These are phyloP conservation scores for Lepus europaeus DNA, from an alignment of 2,113 vertebrate species.

Conservation along the genomic window DNA sequence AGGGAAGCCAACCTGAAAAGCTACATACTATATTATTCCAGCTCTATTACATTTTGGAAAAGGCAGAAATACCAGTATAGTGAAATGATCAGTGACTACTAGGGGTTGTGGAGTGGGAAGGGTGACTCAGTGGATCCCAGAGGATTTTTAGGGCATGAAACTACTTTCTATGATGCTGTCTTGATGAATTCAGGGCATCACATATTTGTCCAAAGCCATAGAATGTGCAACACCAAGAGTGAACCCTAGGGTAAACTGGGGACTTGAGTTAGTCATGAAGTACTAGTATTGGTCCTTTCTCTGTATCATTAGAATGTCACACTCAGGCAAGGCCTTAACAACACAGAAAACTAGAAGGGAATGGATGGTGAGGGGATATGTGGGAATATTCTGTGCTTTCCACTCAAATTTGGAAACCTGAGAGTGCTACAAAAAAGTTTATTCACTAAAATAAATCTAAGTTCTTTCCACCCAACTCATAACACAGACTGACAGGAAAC, in stretches of 20 bases:
- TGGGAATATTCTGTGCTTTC: background rate
- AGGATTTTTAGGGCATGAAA: background rate
- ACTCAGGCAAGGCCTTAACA: background rate
- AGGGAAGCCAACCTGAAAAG: background rate
- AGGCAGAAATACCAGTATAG: background rate
- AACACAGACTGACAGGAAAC: background rate
- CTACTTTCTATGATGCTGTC: no score
- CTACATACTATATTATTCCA: background rate
- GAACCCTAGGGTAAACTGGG: background rate
- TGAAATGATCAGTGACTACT: background rate
- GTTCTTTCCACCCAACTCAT: background rate
- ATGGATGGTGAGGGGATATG: background rate
- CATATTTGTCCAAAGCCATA: background rate
- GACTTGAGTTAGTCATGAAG: background rate
- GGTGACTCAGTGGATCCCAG: no score
- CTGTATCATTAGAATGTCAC: background rate
- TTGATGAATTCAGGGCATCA: no score
- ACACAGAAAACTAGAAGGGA: accelerated
- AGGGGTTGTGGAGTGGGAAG: background rate
- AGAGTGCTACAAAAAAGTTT: background rate
- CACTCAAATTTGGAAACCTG: background rate
- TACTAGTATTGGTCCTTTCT: background rate
- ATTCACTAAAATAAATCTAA: background rate
- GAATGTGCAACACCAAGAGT: background rate
- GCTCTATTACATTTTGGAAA: background rate